These are phyloP conservation scores for Zele albiditarsus DNA, from an alignment of 2,888 invertebrate species.

Conservation along the genomic window DNA sequence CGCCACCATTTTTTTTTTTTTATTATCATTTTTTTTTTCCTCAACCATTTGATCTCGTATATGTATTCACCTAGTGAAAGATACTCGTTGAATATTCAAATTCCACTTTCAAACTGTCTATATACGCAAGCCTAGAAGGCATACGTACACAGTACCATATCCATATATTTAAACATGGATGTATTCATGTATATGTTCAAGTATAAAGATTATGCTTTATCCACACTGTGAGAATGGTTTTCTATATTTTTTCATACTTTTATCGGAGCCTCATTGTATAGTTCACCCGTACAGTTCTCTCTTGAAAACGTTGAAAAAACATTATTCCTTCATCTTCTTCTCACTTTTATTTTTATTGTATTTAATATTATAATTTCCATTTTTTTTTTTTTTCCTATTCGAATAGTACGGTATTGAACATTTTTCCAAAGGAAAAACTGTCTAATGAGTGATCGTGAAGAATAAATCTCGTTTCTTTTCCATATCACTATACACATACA, in stretches of 20 bases:
- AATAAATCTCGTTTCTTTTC: no score
- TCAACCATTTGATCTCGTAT: background rate
- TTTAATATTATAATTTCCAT: no score
- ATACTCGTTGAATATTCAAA: conserved; percentile 27
- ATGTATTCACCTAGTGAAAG: conserved; percentile 18
- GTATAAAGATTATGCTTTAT: background rate
- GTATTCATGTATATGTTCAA: background rate
- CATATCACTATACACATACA: no score
- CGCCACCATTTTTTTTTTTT: background rate
- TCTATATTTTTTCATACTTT: background rate
- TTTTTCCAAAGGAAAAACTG: no score
- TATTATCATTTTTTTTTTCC: background rate
- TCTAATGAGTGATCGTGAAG: no score
- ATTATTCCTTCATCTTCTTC: no score
- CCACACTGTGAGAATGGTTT: background rate
- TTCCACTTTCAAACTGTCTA: background rate
- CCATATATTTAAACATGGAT: background rate
- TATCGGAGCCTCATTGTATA: background rate
- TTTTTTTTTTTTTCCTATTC: no score
- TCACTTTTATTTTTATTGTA: no score
- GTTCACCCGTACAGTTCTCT: background rate
- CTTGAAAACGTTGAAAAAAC: no score
- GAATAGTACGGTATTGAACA: no score
- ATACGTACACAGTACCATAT: background rate
- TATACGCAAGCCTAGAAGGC: background rate